Evolutionary conservation across 1,140 invertebrate genomes (phyloP).

Genomic region (Zeugodacus cucurbitae): DNA sequence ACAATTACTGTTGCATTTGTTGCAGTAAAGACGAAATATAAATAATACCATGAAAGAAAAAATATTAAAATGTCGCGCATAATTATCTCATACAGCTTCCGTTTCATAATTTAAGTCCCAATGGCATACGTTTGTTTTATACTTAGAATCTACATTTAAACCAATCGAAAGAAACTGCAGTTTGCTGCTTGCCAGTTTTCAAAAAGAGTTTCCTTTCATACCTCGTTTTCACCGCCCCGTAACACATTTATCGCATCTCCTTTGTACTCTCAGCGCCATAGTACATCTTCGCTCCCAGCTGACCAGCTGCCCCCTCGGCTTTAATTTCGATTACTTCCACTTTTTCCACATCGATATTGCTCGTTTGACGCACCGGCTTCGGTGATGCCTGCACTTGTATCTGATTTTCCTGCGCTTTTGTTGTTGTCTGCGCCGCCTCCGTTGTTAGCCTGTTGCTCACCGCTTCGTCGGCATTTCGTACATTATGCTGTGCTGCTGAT

Average conservation of each 20-base stretch:
- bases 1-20: background rate
- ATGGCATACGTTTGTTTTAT: background rate
- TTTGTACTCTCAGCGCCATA: slow-evolving; percentile 21
- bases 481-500: slow-evolving; percentile 47
- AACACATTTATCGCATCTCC: background rate
- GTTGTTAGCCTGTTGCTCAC: slow-evolving; percentile 26
- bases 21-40: background rate
- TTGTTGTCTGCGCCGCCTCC: slow-evolving; percentile 41
- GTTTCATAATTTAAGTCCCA: background rate
- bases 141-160: background rate
- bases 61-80: background rate
- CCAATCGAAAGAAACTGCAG: background rate
- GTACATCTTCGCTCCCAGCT: slow-evolving; percentile 52
- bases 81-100: background rate
- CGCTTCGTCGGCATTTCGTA: slow-evolving; percentile 54
- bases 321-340: slow-evolving; percentile 65
- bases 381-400: background rate
- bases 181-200: background rate
- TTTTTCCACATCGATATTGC: slow-evolving; percentile 57
- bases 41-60: background rate
- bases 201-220: background rate
- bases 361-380: slow-evolving; percentile 46
- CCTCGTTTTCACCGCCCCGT: background rate
- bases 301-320: slow-evolving; percentile 59
- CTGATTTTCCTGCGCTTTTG: background rate